Evolutionary conservation across 1,140 invertebrate species (phyloP).

Genomic region (Achatina immaculata): DNA sequence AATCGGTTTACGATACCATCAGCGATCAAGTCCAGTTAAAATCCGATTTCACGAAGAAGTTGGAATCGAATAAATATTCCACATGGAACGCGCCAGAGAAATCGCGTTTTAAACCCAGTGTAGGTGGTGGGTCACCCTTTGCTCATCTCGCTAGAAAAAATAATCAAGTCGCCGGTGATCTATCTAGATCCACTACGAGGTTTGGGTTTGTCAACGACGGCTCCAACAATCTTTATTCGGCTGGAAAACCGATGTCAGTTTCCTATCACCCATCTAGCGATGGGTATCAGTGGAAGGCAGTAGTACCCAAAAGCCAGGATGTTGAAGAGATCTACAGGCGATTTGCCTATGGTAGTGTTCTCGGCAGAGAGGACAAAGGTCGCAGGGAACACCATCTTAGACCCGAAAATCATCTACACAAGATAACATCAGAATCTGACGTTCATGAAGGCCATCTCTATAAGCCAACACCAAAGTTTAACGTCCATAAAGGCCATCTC

Average conservation of each 20-base stretch:
- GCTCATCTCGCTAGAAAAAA: not conserved
- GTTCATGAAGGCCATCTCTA: too few relatives aligned
- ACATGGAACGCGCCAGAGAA: not conserved
- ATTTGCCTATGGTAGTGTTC: not conserved
- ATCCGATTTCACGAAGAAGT: not conserved
- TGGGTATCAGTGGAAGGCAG: not conserved
- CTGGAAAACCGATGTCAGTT: not conserved
- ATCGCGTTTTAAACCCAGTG: not conserved
- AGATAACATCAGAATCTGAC: too few relatives aligned
- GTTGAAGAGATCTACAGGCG: not conserved
- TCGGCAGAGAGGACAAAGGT: not conserved
- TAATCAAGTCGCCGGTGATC: not conserved
- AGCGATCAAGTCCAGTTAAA: not conserved
- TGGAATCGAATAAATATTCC: not conserved
- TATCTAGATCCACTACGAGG: not conserved
- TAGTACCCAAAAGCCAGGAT: not conserved
- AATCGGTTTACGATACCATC: not conserved
- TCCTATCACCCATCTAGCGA: not conserved
- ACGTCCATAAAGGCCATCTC: too few relatives aligned
- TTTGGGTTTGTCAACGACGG: not conserved
- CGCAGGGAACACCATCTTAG: too few relatives aligned
- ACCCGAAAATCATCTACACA: too few relatives aligned
- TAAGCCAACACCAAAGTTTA: too few relatives aligned
- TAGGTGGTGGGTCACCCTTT: not conserved
- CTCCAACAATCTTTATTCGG: not conserved